phyloP scores from a whole-genome alignment of 1,140 invertebrate genomes.

The Trachymyrmex cornetzi region DNA sequence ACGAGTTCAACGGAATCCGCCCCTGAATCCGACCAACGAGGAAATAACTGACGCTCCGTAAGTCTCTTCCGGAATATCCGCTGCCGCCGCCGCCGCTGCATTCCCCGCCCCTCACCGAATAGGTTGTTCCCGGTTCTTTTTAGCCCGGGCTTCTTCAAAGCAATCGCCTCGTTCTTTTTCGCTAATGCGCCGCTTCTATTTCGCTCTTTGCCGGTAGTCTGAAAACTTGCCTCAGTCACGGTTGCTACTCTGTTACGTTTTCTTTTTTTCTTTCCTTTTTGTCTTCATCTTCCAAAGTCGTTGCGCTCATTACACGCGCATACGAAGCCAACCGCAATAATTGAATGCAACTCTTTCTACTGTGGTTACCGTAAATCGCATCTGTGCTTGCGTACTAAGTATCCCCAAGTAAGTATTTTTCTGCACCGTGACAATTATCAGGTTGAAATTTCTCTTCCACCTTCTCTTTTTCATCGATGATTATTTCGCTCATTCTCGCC shows the following conservation, averaged over 20 bases:
- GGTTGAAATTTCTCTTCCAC: slow-evolving; percentile 10
- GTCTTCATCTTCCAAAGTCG: slow-evolving; percentile 14
- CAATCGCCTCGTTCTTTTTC: slow-evolving; percentile 55
- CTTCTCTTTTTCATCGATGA: not conserved
- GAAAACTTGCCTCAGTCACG: slow-evolving; percentile 48
- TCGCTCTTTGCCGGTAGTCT: slow-evolving; percentile 54
- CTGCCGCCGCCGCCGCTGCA: not conserved
- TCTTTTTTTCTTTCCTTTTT: slow-evolving; percentile 1
- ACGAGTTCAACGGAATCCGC: slow-evolving; percentile 75
- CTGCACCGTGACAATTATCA: slow-evolving; percentile 42
- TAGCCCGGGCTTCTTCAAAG: slow-evolving; percentile 57
- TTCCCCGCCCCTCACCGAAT: slow-evolving; percentile 36
- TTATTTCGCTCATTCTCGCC: slow-evolving; percentile 9
- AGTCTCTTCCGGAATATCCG: slow-evolving; percentile 75
- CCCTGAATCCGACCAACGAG: slow-evolving; percentile 75
- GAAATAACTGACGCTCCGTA: slow-evolving; percentile 78
- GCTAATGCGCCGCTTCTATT: slow-evolving; percentile 61
- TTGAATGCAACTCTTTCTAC: slow-evolving; percentile 42
- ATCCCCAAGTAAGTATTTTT: slow-evolving; percentile 1
- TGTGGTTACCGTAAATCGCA: slow-evolving; percentile 37
- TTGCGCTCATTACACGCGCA: slow-evolving; percentile 59
- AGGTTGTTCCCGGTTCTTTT: slow-evolving; percentile 62
- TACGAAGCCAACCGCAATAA: slow-evolving; percentile 51
- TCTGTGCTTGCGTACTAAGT: not conserved
- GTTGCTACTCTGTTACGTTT: slow-evolving; percentile 23